Evolutionary conservation across 1,140 invertebrate genomes (phyloP).

Genomic region (Formica selysi): DNA sequence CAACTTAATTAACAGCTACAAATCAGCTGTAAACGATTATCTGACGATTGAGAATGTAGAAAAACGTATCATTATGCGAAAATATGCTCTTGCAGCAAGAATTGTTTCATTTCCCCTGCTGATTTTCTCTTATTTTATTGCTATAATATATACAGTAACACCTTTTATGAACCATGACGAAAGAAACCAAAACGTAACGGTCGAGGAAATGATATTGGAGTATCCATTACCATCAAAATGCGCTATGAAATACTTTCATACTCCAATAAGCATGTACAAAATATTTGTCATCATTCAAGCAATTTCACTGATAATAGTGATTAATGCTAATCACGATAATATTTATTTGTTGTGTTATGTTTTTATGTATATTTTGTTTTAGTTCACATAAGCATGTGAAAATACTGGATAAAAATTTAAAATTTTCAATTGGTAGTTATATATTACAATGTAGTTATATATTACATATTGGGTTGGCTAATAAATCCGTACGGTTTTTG

Average conservation of each 20-base stretch:
- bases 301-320: neutral
- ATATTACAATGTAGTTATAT: no score
- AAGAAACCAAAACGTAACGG: conserved; percentile 5
- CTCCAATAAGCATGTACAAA: neutral
- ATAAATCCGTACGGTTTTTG: neutral
- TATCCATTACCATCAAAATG: conserved; percentile 49
- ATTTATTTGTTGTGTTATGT: neutral
- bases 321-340: conserved; percentile 47
- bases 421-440: no score
- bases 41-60: no score
- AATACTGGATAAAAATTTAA: neutral
- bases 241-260: neutral
- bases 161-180: neutral
- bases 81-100: no score
- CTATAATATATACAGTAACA: neutral
- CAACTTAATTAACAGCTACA: conserved; percentile 41
- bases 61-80: no score
- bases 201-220: neutral
- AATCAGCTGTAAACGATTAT: conserved; percentile 41
- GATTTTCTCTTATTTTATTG: no score
- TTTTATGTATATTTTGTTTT: neutral
- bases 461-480: neutral
- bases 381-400: neutral
- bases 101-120: no score
- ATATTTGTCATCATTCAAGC: neutral